These are phyloP conservation scores for Gobio gobio DNA, from an alignment of 2,113 vertebrate genomes.

Conservation along the genomic window DNA sequence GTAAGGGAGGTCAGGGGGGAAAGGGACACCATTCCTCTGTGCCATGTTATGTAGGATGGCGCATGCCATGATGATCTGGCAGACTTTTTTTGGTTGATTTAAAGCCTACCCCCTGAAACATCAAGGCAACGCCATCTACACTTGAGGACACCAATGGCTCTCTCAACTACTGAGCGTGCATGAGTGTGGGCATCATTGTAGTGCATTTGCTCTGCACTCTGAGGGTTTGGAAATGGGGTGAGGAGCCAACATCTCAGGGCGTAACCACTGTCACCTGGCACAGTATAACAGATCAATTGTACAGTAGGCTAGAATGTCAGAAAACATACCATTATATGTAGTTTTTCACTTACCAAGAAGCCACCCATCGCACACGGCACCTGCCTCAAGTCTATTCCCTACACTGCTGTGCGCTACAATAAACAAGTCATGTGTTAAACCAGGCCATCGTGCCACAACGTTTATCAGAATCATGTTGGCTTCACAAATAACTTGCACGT, in stretches of 20 bases:
- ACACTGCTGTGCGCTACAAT: neutral
- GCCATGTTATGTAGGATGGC: conserved; percentile 19
- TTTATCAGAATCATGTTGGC: neutral
- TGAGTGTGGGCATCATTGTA: neutral
- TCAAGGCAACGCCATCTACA: neutral
- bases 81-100: conserved; percentile 14
- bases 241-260: neutral
- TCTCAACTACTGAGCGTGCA: neutral
- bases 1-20: neutral
- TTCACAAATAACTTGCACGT: neutral
- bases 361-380: neutral
- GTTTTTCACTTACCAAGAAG: neutral
- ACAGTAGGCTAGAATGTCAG: neutral
- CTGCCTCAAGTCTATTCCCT: neutral
- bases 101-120: neutral
- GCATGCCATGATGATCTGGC: neutral
- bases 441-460: neutral
- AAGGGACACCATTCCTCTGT: conserved; percentile 10
- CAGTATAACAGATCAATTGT: neutral
- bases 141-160: neutral
- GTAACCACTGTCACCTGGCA: neutral
- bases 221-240: neutral
- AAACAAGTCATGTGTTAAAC: neutral
- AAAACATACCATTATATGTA: neutral
- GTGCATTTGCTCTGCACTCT: neutral